Evolutionary conservation across 2,797 vertebrate species (phyloP).

Genomic region (Sciurus carolinensis): DNA sequence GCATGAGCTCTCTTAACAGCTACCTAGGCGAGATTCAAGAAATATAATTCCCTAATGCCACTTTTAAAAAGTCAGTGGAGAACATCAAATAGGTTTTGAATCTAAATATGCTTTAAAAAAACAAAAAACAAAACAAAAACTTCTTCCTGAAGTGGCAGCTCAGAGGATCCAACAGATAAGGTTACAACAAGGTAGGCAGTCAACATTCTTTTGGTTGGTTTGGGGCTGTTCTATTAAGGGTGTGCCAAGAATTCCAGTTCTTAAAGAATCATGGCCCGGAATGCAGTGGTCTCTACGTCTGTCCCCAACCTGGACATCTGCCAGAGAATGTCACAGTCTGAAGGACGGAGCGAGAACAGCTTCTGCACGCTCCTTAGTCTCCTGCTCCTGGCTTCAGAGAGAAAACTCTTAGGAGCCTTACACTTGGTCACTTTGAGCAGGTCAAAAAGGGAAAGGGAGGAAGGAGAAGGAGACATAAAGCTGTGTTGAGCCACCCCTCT

Average conservation of each 20-base stretch:
- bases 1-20: conserved; percentile 39
- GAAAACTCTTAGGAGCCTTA: neutral
- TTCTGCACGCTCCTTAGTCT: neutral
- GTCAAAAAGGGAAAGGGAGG: conserved; percentile 43
- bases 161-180: conserved; percentile 1
- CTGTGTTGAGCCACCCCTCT: neutral
- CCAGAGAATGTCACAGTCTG: conserved; percentile 57
- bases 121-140: neutral
- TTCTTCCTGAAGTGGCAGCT: conserved; percentile 33
- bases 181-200: neutral
- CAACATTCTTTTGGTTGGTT: neutral
- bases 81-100: conserved; percentile 63
- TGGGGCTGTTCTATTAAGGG: neutral
- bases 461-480: conserved; percentile 4
- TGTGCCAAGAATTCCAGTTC: conserved; percentile 42
- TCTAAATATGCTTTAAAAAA: conserved; percentile 58
- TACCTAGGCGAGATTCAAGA: conserved; percentile 21
- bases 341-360: conserved; percentile 73
- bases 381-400: conserved; percentile 30
- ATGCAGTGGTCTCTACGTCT: conserved; percentile 42
- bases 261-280: neutral
- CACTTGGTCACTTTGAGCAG: conserved; percentile 51
- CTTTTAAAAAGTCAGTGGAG: neutral
- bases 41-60: conserved; percentile 60
- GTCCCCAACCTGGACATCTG: conserved; percentile 57